Conservation (phyloP, 2,113 vertebrate species). For the Pseudorasbora parva region DNA sequence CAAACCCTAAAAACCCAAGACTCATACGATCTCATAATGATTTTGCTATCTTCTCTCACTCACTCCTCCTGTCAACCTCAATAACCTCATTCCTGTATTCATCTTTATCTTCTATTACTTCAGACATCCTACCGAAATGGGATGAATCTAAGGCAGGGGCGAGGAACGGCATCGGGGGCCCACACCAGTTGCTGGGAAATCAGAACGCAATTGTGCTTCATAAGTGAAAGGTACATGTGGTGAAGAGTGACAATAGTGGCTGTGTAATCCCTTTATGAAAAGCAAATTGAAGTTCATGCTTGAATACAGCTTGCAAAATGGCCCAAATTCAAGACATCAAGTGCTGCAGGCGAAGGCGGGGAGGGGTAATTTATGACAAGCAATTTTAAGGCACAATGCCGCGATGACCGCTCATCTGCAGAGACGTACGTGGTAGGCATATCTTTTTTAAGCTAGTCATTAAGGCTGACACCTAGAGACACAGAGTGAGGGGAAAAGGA, state of each 20-base stretch:
- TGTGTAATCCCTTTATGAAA: conserved; percentile 65
- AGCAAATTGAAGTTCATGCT: conserved; percentile 67
- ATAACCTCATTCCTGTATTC: conserved; percentile 3
- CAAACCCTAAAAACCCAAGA: neutral
- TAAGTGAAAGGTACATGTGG: conserved; percentile 53
- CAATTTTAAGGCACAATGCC: conserved; percentile 62
- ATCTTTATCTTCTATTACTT: neutral
- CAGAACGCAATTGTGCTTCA: conserved; percentile 54
- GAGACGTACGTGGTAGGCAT: conserved; percentile 35
- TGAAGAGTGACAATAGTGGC: conserved; percentile 46
- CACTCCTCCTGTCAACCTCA: conserved; percentile 25
- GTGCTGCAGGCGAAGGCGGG: conserved; percentile 44
- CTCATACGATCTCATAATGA: neutral
- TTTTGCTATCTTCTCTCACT: conserved; percentile 11
- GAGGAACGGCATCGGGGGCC: conserved; percentile 20
- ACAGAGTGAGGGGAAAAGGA: conserved; percentile 28
- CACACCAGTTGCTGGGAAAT: conserved; percentile 41
- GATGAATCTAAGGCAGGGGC: conserved; percentile 11
- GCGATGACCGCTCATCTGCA: conserved; percentile 56
- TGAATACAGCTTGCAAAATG: conserved; percentile 62
- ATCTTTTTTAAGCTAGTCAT: conserved; percentile 60
- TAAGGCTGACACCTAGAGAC: conserved; percentile 55
- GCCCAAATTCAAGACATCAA: conserved; percentile 62
- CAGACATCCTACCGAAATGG: neutral
- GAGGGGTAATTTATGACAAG: conserved; percentile 52